A percentile compares a stretch with the other conserved stretches of the same genome.
Conservation (phyloP, 2,113 vertebrate species). For the Elgaria multicarinata region DNA sequence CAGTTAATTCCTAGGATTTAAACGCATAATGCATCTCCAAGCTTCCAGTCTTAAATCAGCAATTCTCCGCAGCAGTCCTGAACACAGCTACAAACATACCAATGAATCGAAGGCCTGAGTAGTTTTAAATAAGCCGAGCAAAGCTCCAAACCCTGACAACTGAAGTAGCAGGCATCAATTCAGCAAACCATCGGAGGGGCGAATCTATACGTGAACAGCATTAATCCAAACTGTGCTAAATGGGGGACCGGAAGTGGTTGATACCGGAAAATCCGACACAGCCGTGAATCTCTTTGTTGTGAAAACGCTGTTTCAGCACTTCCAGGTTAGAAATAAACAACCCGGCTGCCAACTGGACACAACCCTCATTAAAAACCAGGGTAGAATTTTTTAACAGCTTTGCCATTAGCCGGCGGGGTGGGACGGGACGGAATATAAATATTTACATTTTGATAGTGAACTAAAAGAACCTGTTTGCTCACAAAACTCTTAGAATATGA, state of each 20-base stretch:
- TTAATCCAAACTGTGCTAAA: not conserved
- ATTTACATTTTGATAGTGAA: not conserved
- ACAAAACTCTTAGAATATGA: not conserved
- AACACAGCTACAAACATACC: not conserved
- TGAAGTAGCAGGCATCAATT: not conserved
- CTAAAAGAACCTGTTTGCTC: not conserved
- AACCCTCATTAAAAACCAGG: not conserved
- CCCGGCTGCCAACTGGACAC: not conserved
- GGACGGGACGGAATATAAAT: not conserved
- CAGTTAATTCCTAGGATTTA: not conserved
- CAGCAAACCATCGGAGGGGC: not conserved
- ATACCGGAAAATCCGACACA: too few relatives aligned
- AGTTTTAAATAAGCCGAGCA: not conserved
- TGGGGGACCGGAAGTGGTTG: not conserved
- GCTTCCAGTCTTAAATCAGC: rapidly evolving
- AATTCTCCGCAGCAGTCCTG: not conserved
- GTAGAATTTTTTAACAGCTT: not conserved
- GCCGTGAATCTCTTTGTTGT: not conserved
- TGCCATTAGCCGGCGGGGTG: not conserved
- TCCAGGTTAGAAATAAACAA: not conserved
- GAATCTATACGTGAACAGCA: not conserved
- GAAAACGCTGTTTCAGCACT: not conserved
- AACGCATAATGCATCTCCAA: rapidly evolving
- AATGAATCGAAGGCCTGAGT: not conserved
- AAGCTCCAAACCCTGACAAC: not conserved